Base-by-base conservation (phyloP, 1,140 invertebrate genomes). In the Bombus soroeensis region DNA sequence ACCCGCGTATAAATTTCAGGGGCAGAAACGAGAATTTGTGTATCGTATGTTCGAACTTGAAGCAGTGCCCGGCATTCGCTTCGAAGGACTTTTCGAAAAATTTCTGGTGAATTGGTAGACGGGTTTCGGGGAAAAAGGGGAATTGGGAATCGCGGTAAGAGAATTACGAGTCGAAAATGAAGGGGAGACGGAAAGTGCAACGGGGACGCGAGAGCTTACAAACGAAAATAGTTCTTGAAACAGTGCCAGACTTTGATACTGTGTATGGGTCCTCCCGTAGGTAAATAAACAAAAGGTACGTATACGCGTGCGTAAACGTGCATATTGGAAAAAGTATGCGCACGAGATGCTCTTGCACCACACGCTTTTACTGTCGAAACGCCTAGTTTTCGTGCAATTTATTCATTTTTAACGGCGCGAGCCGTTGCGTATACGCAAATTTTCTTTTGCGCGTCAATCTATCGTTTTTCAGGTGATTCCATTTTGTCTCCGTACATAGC, bases 191-290 rank as follows among this genome's bases (percentile, higher is more conserved):
- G 37, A 32, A 28, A 70, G 18, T 43, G 70, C 53, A 59, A 78
- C 22, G 74, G 66, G 78, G 85, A 85, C 88, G 91, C 88, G 66
- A 43, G 41, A 71, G 70, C 82, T 85, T 81, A 83, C 62, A 83
- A 89, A 88, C 89, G 86, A 93, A 93, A 93, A 93, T 93, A 94
- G 88, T 87, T 81, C 62, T 93, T 93, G 93, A 93, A 91, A 87
- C 89, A 88, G 71, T 91, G 93, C 93, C 93, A 93, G 85, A 81
- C 83, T 90, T 89, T 93, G 88, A 89, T 85, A 89, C 71, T 64
- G 62, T 37, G 47, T 81, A 59, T 34, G 70, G 71, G 66, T 86
- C 82, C 75, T 72, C 80, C 71, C 57, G 53, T 85, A 86, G 28
- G 86, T 84, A 92, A 91, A 93, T 91, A 92, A 90, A 91, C 85